phyloP scores from a whole-genome alignment of 37 sponge, comb jelly and placozoan genomes.

The Cliona cf. orientalis region DNA sequence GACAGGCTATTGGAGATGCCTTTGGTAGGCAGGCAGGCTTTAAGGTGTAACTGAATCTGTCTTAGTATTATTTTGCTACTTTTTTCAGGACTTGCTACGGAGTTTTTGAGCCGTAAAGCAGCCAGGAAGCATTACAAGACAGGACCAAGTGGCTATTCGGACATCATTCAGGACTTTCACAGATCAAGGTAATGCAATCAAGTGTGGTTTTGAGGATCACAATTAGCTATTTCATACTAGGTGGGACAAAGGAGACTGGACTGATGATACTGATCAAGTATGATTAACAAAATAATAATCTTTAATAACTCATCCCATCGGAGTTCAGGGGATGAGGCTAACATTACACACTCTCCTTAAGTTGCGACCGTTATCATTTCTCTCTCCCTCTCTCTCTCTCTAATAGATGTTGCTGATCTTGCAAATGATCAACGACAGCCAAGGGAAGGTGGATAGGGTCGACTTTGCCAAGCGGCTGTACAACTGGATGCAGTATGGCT shows the following conservation, averaged over 20 bases:
- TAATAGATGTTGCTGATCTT: slow-evolving; percentile 90
- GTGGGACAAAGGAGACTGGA: slow-evolving; percentile 94
- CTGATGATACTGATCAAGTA: slow-evolving; percentile 94
- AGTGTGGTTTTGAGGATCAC: no score
- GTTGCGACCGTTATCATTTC: no score
- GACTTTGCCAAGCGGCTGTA: slow-evolving; percentile 81
- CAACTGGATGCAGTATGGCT: slow-evolving; percentile 78
- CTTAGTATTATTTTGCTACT: neutral
- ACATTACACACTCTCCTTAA: no score
- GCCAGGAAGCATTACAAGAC: slow-evolving; percentile 59
- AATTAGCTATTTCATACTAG: slow-evolving; percentile 36
- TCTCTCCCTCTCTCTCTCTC: no score
- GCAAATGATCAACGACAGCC: slow-evolving; percentile 56
- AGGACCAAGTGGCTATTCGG: slow-evolving; percentile 69
- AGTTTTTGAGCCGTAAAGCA: slow-evolving; percentile 76
- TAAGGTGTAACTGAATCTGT: no score
- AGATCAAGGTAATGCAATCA: slow-evolving; percentile 80
- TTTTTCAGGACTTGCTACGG: slow-evolving; percentile 89
- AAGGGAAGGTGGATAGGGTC: slow-evolving; percentile 62
- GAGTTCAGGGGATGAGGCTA: no score
- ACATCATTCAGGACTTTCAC: slow-evolving; percentile 84
- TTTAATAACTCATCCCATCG: no score
- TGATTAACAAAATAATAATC: no score
- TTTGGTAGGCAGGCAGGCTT: slow-evolving; percentile 63
- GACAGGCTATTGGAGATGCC: slow-evolving; percentile 95